Percentiles rank a stretch among this genome's conserved stretches.
Conservation (phyloP, 2,888 invertebrate genomes). For the Protophormia terraenovae region DNA sequence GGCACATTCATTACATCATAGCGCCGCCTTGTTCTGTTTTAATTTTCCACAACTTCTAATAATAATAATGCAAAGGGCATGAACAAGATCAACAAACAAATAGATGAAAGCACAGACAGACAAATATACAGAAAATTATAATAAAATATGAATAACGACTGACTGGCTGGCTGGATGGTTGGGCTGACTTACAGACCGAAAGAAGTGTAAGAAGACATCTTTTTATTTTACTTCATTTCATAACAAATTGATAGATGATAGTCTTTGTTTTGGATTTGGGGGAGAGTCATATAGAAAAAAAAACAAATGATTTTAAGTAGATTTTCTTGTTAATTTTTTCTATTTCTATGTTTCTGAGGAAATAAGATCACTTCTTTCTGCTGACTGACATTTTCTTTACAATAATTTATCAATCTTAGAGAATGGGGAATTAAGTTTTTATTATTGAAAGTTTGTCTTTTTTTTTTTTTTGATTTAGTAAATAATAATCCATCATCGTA, state of each 20-base stretch:
- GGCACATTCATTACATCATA: slow-evolving; percentile 50
- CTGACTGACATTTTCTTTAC: not conserved
- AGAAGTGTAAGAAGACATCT: not conserved
- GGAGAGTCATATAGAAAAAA: not conserved
- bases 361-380: slow-evolving; percentile 40
- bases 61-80: slow-evolving; percentile 51
- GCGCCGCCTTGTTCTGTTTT: slow-evolving; percentile 50
- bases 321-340: slow-evolving; percentile 30
- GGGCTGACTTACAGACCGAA: not conserved
- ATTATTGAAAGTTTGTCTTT: not conserved
- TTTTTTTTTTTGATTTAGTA: slow-evolving; percentile 4
- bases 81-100: slow-evolving; percentile 41
- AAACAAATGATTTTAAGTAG: slow-evolving; percentile 22
- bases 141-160: slow-evolving; percentile 34
- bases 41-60: slow-evolving; percentile 4
- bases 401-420: slow-evolving; percentile 1
- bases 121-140: not conserved
- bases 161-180: not conserved
- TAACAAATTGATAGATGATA: slow-evolving; percentile 49
- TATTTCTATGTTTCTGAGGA: slow-evolving; percentile 30
- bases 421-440: not conserved
- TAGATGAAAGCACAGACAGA: slow-evolving; percentile 7
- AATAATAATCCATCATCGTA: slow-evolving; percentile 35
- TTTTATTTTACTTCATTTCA: slow-evolving; percentile 16
- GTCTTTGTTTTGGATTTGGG: slow-evolving; percentile 46